Evolutionary conservation across 1,140 invertebrate species (phyloP).

Genomic region (Nasonia vitripennis): DNA sequence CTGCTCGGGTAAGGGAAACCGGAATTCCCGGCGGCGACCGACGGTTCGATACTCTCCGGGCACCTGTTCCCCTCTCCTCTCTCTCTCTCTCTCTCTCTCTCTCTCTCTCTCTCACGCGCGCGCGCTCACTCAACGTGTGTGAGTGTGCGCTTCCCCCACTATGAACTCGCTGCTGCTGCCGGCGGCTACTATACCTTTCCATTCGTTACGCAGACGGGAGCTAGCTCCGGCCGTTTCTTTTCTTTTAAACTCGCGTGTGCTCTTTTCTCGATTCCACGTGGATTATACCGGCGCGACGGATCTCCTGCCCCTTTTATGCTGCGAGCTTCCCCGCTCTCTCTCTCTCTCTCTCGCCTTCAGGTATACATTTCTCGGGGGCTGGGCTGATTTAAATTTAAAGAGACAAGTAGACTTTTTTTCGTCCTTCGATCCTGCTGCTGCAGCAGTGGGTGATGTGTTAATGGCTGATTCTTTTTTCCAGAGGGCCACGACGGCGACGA

Average conservation of each 20-base stretch:
- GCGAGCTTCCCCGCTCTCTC: too few relatives aligned
- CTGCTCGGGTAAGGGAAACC: constrained; percentile 52
- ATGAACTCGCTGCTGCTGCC: neutral
- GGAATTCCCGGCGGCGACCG: constrained; percentile 54
- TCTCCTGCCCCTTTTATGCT: neutral
- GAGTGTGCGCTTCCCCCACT: neutral
- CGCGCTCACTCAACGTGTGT: constrained; percentile 12
- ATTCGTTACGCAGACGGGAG: constrained; percentile 35
- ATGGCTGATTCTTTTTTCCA: neutral
- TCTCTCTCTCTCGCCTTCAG: neutral
- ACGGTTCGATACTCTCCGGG: constrained; percentile 55
- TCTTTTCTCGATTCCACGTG: constrained; percentile 36
- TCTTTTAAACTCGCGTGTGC: neutral
- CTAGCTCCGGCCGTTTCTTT: neutral
- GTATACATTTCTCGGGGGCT: neutral
- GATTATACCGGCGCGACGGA: constrained; percentile 8
- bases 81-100: constrained; percentile 41
- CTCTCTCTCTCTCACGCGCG: neutral
- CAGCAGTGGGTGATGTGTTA: too few relatives aligned
- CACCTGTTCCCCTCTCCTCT: constrained; percentile 51
- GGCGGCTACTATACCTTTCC: neutral
- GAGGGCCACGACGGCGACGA: neutral
- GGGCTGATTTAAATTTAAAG: constrained; percentile 27
- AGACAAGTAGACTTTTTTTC: neutral
- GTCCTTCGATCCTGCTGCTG: too few relatives aligned